A percentile compares a stretch with the other conserved stretches of the same genome.
phyloP scores from a whole-genome alignment of 2,888 invertebrate species.

The Autographa pulchrina region DNA sequence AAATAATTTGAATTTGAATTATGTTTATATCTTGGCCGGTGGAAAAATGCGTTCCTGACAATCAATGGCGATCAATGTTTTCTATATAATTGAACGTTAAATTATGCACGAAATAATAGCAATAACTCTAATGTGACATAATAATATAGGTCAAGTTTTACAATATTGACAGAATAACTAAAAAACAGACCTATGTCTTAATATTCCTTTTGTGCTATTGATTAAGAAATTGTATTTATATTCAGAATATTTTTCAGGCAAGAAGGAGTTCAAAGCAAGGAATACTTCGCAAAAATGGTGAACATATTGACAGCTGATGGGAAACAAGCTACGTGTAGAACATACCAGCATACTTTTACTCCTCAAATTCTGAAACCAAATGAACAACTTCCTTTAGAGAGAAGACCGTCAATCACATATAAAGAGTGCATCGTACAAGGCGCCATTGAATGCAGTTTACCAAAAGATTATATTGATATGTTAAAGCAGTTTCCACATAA shows the following conservation, averaged over 20 bases:
- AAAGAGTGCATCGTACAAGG: slow-evolving; percentile 43
- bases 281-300: slow-evolving; percentile 44
- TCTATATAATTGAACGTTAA: no score
- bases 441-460: slow-evolving; percentile 41
- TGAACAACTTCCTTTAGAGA: slow-evolving; percentile 28
- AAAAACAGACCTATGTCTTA: no score
- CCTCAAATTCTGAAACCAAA: slow-evolving; percentile 20
- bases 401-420: slow-evolving; percentile 53
- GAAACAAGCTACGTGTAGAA: slow-evolving; percentile 23
- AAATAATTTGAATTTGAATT: no score
- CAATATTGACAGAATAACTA: no score
- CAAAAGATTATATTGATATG: slow-evolving; percentile 36
- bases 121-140: no score
- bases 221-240: neutral
- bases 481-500: slow-evolving; percentile 45
- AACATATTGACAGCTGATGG: slow-evolving; percentile 15
- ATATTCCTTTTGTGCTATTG: no score
- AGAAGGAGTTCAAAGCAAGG: slow-evolving; percentile 38
- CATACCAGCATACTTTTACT: slow-evolving; percentile 32
- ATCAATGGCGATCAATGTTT: no score
- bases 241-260: slow-evolving; percentile 34
- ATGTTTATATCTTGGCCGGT: no score
- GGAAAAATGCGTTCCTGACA: no score
- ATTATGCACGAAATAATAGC: no score
- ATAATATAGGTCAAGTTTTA: no score